Evolutionary conservation across 2,888 invertebrate species (phyloP).

Genomic region (Melanostoma scalare): DNA sequence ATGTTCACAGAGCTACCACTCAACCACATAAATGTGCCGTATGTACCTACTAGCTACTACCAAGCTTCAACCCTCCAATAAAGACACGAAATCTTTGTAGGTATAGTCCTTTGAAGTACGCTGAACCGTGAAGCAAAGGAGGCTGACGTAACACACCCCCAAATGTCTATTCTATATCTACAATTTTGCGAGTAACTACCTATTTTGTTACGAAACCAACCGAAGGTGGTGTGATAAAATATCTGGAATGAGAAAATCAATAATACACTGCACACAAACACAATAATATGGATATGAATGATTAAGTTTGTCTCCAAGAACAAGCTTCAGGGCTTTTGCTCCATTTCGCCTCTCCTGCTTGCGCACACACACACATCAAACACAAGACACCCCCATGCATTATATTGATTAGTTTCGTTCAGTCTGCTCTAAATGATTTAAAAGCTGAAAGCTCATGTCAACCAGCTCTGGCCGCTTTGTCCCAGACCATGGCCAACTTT

Average conservation of each 20-base stretch:
- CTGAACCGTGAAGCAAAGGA: slow-evolving; percentile 50
- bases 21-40: background rate
- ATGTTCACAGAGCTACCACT: background rate
- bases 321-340: slow-evolving; percentile 10
- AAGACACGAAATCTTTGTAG: background rate
- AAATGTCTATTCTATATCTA: slow-evolving; percentile 4
- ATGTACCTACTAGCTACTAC: background rate
- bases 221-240: no score
- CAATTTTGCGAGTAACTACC: background rate
- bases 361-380: background rate
- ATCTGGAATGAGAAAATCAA: slow-evolving; percentile 42
- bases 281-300: slow-evolving; percentile 52
- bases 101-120: slow-evolving; percentile 47
- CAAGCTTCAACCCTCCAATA: background rate
- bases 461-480: slow-evolving; percentile 61
- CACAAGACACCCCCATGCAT: background rate
- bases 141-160: slow-evolving; percentile 55
- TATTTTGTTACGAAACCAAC: slow-evolving; percentile 36
- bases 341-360: background rate
- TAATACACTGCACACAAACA: slow-evolving; percentile 40
- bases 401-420: slow-evolving; percentile 44
- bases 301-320: slow-evolving; percentile 26
- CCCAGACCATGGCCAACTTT: slow-evolving; percentile 79
- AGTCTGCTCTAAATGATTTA: slow-evolving; percentile 32
- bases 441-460: slow-evolving; percentile 49